Conservation (phyloP, 2,113 vertebrate species). For the Sorex fumeus region DNA sequence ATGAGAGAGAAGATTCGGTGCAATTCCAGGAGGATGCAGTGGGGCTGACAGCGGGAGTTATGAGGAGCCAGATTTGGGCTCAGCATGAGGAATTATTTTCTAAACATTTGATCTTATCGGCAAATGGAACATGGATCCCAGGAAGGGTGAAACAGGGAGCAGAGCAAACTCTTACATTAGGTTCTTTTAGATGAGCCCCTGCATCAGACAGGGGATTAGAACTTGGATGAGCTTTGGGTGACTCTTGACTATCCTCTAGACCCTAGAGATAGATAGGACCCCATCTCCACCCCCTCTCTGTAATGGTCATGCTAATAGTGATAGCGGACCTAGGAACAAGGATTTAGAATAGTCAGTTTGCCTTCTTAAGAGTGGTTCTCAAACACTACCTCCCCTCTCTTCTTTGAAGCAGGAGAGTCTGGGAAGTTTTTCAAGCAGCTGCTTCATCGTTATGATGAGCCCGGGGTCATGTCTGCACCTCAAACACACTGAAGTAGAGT, state of each 20-base stretch:
- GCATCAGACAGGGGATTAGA: not conserved
- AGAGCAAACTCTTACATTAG: too few species aligned
- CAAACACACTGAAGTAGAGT: not conserved
- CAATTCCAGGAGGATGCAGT: not conserved
- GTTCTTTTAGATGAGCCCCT: not conserved
- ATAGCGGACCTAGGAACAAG: not conserved
- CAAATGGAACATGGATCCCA: not conserved
- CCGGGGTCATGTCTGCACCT: not conserved
- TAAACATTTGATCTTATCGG: not conserved
- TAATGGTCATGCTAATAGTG: not conserved
- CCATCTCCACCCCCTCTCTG: not conserved
- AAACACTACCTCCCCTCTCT: not conserved
- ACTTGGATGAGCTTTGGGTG: conserved; percentile 9
- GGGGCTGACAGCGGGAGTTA: not conserved
- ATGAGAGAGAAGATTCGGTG: not conserved
- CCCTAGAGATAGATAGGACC: not conserved
- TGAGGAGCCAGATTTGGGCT: not conserved
- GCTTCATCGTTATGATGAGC: not conserved
- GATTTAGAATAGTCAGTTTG: not conserved
- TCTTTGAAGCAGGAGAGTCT: not conserved
- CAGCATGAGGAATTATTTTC: not conserved
- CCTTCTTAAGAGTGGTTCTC: not conserved
- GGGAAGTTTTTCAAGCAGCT: not conserved
- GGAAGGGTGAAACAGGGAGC: not conserved
- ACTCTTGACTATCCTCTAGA: not conserved